Conservation (phyloP, 2,797 vertebrate species). For the Lepidocolaptes lacrymiger region DNA sequence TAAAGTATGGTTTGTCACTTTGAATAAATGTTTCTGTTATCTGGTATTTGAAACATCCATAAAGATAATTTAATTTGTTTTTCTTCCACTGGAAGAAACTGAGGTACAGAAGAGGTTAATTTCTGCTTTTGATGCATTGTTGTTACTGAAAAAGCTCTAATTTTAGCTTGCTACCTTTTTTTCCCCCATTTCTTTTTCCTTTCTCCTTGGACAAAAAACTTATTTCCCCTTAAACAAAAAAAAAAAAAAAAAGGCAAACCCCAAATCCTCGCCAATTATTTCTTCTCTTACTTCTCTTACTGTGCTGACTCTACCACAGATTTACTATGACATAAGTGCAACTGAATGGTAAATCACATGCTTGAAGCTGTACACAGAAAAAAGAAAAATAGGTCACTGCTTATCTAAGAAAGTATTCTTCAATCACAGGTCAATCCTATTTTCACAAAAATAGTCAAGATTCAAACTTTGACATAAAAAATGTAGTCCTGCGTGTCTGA, state of each 20-base stretch:
- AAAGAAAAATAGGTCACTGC: not conserved
- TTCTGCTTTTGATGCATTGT: not conserved
- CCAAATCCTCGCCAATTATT: not conserved
- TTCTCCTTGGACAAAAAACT: not conserved
- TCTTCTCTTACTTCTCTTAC: not conserved
- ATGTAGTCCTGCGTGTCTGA: not conserved
- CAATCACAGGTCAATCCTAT: not conserved
- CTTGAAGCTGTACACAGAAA: not conserved
- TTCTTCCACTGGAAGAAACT: not conserved
- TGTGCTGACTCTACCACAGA: not conserved
- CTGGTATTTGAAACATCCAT: not conserved
- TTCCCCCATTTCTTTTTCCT: fast-evolving
- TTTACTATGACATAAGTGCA: not conserved
- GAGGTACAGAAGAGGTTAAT: not conserved
- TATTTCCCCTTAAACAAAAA: not conserved
- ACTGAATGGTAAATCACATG: not conserved
- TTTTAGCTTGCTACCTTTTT: not conserved
- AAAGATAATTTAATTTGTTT: not conserved
- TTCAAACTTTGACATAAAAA: not conserved
- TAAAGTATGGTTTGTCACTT: not conserved
- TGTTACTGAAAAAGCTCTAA: not conserved
- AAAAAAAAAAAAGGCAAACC: not conserved
- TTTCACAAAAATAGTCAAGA: not conserved
- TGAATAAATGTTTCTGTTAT: not conserved
- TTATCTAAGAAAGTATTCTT: not conserved